Percentiles rank a stretch among this genome's conserved stretches.
phyloP scores from a whole-genome alignment of 2,797 vertebrate genomes.

The Hirundo rustica region DNA sequence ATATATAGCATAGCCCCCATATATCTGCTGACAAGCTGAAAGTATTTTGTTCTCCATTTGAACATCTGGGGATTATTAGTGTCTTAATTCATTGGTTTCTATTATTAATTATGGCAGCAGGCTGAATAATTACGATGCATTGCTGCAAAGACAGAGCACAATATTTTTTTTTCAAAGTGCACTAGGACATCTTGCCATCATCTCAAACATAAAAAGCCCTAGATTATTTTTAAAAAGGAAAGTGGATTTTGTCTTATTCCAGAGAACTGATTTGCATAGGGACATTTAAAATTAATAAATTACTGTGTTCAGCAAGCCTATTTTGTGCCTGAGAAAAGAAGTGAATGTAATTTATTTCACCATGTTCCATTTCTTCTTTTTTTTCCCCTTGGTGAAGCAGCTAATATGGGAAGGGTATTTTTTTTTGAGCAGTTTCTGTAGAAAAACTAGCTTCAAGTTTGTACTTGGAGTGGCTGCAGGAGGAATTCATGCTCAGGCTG shows the following conservation, averaged over 20 bases:
- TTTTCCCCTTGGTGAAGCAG: constrained; percentile 25
- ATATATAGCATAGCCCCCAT: constrained; percentile 34
- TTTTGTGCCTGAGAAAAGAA: constrained; percentile 59
- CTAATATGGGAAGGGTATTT: constrained; percentile 8
- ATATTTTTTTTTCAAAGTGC: constrained; percentile 20
- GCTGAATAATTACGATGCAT: constrained; percentile 66
- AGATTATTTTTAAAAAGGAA: constrained; percentile 68
- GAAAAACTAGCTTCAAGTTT: not conserved
- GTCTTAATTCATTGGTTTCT: constrained; percentile 72
- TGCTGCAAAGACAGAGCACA: constrained; percentile 53
- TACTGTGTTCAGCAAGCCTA: constrained; percentile 52
- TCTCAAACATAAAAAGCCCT: constrained; percentile 56
- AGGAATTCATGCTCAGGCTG: not conserved
- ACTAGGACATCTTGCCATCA: constrained; percentile 63
- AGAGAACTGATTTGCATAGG: constrained; percentile 67
- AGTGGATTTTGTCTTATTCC: constrained; percentile 62
- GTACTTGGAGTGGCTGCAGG: not conserved
- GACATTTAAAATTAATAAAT: constrained; percentile 71
- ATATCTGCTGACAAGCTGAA: constrained; percentile 69
- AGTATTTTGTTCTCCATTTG: constrained; percentile 68
- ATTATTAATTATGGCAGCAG: constrained; percentile 73
- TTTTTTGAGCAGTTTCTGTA: not conserved
- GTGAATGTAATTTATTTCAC: constrained; percentile 48
- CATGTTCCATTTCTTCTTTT: constrained; percentile 19
- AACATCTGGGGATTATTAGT: constrained; percentile 77